Evolutionary conservation across 2,797 vertebrate species (phyloP), one percentile per base, ranked within the genome.

Genomic region (Microctenopoma steveboyesi): DNA sequence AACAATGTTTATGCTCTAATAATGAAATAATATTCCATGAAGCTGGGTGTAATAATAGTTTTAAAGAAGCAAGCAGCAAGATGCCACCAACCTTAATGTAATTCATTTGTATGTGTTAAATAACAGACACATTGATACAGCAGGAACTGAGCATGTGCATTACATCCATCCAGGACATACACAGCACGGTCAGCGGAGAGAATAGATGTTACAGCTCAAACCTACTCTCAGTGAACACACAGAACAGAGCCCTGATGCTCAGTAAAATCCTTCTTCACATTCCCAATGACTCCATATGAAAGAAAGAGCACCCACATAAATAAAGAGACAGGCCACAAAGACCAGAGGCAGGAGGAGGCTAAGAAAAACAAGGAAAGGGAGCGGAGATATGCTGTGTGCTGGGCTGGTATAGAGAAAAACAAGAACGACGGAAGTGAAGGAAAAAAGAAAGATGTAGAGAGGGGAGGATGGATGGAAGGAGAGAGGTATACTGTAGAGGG

Each of bases 401-500:
- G 8, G 42, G 58, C 48, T 27, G 18, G 33, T 37, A 3, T 33
- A 5, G 30, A 33, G 30, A 33, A 12, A 3, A 43, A 8, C 25
- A 45, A 59, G 14, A 28, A 28, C 25, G 40, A 18, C 25, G 58
- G 49, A 46, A 37, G 47, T n/a, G 30, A 62, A 52, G 42, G 28
- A 56, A 45, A 49, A 60, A 46, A 18, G 46, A 43, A 49, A 52
- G 28, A 59, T 11, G 22, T 2, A 54, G 14, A 27, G 30, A 33
- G 30, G 30, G 8, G 8, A 16, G 18, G 40, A 58, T 0, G 27
- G 43, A n/a, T 12, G 50, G 25, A 57, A 28, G 28, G 7, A 58
- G 30, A 54, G n/a, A 54, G 50, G 50, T 57, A 3, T 58, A 78
- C 71, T 72, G 74, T 80, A 69, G 63, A 62, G 35, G 48, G 51